Percentiles rank a stretch among this genome's conserved stretches.
Conservation (phyloP, 2,888 invertebrate genomes). For the Silvanus unidentatus region DNA sequence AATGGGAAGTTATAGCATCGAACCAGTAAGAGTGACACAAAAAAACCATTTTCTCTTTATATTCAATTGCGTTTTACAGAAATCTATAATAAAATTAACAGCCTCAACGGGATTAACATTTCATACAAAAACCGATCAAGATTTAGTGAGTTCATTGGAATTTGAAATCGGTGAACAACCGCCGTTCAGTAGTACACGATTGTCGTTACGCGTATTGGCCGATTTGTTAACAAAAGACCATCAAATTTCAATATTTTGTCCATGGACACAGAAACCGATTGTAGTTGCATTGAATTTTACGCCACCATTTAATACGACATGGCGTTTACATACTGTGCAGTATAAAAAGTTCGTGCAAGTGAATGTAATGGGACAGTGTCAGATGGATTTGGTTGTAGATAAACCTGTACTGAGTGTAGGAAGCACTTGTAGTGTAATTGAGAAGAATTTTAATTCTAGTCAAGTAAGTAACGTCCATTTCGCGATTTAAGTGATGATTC, state of each 20-base stretch:
- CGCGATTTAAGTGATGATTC: too few species aligned
- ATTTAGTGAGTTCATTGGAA: slow-evolving; percentile 50
- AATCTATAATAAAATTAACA: slow-evolving; percentile 56
- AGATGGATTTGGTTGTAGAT: slow-evolving; percentile 32
- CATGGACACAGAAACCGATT: slow-evolving; percentile 70
- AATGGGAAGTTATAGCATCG: slow-evolving; percentile 71
- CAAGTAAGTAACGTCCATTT: slow-evolving; percentile 41
- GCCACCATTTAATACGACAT: slow-evolving; percentile 73
- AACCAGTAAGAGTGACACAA: slow-evolving; percentile 61
- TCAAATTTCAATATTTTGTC: slow-evolving; percentile 66
- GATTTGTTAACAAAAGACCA: slow-evolving; percentile 65
- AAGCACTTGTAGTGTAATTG: slow-evolving; percentile 29
- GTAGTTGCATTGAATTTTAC: slow-evolving; percentile 73
- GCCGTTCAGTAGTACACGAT: slow-evolving; percentile 36
- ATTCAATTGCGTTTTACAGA: slow-evolving; percentile 40
- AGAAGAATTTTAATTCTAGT: slow-evolving; percentile 36
- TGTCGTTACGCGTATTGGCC: slow-evolving; percentile 59
- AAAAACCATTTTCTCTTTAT: too few species aligned
- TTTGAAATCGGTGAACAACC: slow-evolving; percentile 36
- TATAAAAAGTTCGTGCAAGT: slow-evolving; percentile 83
- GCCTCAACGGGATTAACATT: slow-evolving; percentile 64
- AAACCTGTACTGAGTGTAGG: slow-evolving; percentile 31
- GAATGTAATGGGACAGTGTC: slow-evolving; percentile 56
- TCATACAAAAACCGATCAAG: slow-evolving; percentile 42
- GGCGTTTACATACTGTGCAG: slow-evolving; percentile 78